A percentile compares a stretch with the other conserved stretches of the same genome.
Conservation (phyloP, 2,797 vertebrate species). For the Pipistrellus nathusii region DNA sequence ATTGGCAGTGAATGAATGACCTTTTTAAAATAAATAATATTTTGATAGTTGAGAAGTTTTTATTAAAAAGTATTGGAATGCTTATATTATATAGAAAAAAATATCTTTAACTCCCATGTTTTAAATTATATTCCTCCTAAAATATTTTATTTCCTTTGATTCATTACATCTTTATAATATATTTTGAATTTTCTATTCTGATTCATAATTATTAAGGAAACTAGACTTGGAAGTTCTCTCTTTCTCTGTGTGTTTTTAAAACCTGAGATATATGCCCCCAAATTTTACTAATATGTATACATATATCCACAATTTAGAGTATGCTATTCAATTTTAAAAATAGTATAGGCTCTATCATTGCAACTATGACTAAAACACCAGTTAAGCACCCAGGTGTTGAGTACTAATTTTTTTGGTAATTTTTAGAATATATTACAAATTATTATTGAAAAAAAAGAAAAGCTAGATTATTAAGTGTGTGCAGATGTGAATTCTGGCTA, state of each 20-base stretch:
- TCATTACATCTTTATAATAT: constrained; percentile 16
- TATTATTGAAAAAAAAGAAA: constrained; percentile 83
- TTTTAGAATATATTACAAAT: constrained; percentile 76
- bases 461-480: constrained; percentile 85
- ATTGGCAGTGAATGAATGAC: neutral
- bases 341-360: constrained; percentile 1
- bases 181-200: constrained; percentile 17
- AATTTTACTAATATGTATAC: neutral
- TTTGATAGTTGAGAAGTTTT: neutral
- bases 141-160: neutral
- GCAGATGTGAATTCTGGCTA: constrained; percentile 90
- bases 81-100: constrained; percentile 37
- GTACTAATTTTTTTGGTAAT: neutral
- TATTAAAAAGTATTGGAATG: neutral
- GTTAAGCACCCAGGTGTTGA: constrained; percentile 73
- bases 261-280: neutral
- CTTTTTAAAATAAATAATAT: neutral
- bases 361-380: neutral
- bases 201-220: neutral
- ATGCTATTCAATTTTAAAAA: neutral
- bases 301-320: neutral
- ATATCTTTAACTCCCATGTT: neutral
- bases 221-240: neutral
- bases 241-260: neutral
- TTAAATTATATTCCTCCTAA: constrained; percentile 18